Conservation (phyloP, 2,113 vertebrate species). For the Silurus meridionalis region DNA sequence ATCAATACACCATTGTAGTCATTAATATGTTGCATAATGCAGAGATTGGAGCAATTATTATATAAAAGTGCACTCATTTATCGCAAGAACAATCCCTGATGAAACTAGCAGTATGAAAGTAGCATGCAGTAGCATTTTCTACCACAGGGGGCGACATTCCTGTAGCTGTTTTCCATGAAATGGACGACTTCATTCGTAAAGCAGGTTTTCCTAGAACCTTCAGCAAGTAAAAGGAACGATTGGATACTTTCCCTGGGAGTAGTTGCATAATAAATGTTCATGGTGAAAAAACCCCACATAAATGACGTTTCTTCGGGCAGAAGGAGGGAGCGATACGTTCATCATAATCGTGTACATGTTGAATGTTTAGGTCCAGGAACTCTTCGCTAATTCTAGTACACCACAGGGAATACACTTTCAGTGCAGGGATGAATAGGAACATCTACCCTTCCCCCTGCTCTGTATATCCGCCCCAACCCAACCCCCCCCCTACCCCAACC, state of each 20-base stretch:
- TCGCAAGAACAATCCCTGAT: background rate
- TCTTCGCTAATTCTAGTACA: background rate
- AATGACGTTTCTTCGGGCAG: background rate
- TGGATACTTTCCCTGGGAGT: background rate
- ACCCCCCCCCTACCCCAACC: no score
- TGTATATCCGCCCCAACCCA: background rate
- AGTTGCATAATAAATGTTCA: background rate
- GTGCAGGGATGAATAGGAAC: constrained; percentile 48
- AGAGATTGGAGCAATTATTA: background rate
- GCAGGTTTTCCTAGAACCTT: background rate
- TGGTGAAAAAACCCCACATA: background rate
- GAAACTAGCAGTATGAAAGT: background rate
- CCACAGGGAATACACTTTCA: constrained; percentile 33
- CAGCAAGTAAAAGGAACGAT: background rate
- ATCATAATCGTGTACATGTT: background rate
- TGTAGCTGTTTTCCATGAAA: background rate
- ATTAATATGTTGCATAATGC: background rate
- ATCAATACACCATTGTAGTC: background rate
- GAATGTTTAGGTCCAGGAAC: background rate
- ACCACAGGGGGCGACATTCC: background rate
- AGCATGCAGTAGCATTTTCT: background rate
- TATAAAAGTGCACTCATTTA: background rate
- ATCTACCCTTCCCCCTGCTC: constrained; percentile 38
- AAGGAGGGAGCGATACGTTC: background rate
- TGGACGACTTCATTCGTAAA: background rate